phyloP scores from a whole-genome alignment of 2,113 vertebrate genomes.

The Aphelocoma coerulescens region DNA sequence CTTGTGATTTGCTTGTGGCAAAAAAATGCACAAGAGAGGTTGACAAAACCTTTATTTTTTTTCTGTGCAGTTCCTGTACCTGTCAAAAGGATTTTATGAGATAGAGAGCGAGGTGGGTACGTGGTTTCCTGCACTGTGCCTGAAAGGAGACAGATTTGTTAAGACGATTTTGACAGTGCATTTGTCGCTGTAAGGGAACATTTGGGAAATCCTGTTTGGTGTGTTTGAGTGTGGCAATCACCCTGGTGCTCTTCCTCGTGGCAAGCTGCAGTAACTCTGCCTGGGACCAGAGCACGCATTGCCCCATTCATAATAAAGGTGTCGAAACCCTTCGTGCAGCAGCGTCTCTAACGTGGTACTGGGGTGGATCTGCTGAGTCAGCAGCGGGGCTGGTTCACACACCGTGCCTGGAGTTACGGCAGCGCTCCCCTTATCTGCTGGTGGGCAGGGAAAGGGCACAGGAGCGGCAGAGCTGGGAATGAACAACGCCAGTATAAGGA shows the following conservation, averaged over 20 bases:
- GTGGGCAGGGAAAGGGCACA: neutral
- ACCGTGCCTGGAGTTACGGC: neutral
- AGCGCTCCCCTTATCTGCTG: neutral
- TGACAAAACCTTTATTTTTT: neutral
- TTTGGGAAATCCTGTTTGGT: neutral
- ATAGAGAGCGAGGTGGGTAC: neutral
- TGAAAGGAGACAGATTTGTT: neutral
- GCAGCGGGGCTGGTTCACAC: neutral
- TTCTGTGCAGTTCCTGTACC: neutral
- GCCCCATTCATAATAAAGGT: neutral
- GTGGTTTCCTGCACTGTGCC: neutral
- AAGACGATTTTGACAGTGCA: neutral
- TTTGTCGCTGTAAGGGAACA: neutral
- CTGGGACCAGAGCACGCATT: neutral
- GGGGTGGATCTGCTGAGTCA: neutral
- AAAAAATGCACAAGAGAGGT: fast-evolving
- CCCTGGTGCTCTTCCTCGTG: neutral
- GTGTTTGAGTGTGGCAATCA: neutral
- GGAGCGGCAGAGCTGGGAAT: neutral
- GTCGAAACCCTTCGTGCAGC: neutral
- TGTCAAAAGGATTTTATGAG: neutral
- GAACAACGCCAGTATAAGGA: fast-evolving
- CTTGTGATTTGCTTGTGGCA: neutral
- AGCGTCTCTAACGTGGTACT: neutral
- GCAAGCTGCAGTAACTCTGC: neutral